Conservation (phyloP, 2,797 vertebrate species). For the Prionace glauca region DNA sequence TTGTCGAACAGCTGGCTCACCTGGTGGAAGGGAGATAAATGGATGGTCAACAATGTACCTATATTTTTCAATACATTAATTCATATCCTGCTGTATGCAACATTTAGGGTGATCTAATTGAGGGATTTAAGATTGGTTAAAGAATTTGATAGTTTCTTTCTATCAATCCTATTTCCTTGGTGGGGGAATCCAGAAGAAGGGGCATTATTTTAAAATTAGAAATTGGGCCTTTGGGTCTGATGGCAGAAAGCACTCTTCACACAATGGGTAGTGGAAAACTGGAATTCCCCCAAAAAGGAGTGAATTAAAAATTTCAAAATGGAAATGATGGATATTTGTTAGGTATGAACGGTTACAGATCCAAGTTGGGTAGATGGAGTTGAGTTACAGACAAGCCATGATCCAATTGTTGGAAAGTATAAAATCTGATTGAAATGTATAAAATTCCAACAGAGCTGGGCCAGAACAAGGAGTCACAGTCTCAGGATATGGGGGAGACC, state of each 20-base stretch:
- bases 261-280: neutral
- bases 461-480: too few relatives aligned
- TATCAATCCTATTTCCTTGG: neutral
- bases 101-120: neutral
- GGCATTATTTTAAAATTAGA: neutral
- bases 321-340: neutral
- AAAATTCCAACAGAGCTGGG: too few relatives aligned
- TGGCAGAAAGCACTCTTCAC: neutral
- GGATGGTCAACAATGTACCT: neutral
- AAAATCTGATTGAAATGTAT: too few relatives aligned
- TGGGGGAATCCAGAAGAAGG: neutral
- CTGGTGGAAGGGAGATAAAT: slow-evolving; percentile 38
- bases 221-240: neutral
- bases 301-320: neutral
- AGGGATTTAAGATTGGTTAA: neutral
- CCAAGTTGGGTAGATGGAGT: neutral
- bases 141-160: neutral
- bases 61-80: neutral
- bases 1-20: slow-evolving; percentile 50
- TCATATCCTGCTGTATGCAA: too few relatives aligned
- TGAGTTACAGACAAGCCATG: neutral
- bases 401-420: neutral
- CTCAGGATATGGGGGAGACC: too few relatives aligned
- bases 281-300: neutral
- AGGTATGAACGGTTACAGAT: neutral